These are phyloP conservation scores for Lottia scabra DNA, from an alignment of 2,888 invertebrate species.

Conservation along the genomic window DNA sequence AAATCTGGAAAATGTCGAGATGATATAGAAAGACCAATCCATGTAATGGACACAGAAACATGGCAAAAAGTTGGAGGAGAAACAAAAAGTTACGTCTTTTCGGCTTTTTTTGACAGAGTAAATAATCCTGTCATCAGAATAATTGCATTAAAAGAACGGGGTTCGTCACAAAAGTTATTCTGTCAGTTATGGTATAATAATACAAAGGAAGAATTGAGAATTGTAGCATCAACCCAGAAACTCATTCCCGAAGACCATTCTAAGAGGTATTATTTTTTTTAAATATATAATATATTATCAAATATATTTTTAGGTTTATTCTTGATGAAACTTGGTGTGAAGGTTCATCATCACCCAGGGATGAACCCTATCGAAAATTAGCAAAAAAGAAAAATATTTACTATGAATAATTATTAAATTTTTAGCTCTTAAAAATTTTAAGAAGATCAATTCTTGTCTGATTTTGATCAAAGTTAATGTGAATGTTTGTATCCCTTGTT, in stretches of 20 bases:
- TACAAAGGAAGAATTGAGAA: neutral
- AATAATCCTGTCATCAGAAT: conserved; percentile 17
- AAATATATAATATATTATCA: no score
- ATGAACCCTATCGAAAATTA: no score
- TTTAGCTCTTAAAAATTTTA: no score
- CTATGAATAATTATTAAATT: no score
- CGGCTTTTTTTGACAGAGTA: conserved; percentile 25
- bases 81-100: conserved; percentile 19
- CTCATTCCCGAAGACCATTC: conserved; percentile 28
- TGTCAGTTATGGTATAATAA: conserved; percentile 22
- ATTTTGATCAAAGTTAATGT: no score
- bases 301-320: no score
- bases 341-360: no score
- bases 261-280: conserved; percentile 14
- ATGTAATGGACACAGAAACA: conserved; percentile 14
- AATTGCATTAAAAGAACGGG: conserved; percentile 7
- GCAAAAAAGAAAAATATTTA: no score
- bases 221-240: neutral
- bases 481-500: no score
- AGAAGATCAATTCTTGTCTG: no score
- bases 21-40: conserved; percentile 6
- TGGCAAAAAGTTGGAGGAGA: conserved; percentile 15
- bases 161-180: neutral
- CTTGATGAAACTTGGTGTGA: no score
- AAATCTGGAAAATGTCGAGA: conserved; percentile 11